These are phyloP conservation scores for Criorhina ranunculi DNA, from an alignment of 2,888 invertebrate genomes.

Conservation along the genomic window DNA sequence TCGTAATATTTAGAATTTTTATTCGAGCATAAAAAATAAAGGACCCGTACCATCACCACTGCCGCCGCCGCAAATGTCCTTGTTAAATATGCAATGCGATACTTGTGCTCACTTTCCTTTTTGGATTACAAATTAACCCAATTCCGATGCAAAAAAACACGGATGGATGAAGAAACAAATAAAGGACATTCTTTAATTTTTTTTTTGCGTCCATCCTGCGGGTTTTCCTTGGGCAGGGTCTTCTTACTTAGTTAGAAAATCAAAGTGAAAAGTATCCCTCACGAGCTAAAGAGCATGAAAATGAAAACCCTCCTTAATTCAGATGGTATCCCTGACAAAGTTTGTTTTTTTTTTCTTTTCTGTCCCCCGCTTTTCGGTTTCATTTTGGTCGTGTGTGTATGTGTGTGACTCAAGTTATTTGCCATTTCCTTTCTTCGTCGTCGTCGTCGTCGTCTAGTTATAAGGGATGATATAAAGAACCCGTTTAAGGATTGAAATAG, in stretches of 20 bases:
- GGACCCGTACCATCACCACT: slow-evolving; percentile 8
- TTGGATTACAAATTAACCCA: slow-evolving; percentile 44
- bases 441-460: background rate
- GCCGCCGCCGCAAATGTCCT: slow-evolving; percentile 19
- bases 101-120: slow-evolving; percentile 9
- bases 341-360: slow-evolving; percentile 1
- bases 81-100: slow-evolving; percentile 39
- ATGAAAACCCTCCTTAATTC: slow-evolving; percentile 15
- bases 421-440: too few relatives aligned
- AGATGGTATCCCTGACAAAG: slow-evolving; percentile 20
- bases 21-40: slow-evolving; percentile 4
- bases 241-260: slow-evolving; percentile 14
- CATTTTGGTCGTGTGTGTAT: slow-evolving; percentile 4
- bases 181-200: slow-evolving; percentile 16
- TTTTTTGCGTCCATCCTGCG: slow-evolving; percentile 2
- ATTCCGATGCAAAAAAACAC: slow-evolving; percentile 11
- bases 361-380: background rate
- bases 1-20: slow-evolving; percentile 1
- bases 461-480: slow-evolving; percentile 7
- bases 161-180: background rate
- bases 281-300: slow-evolving; percentile 34
- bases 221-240: background rate
- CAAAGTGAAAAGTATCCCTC: slow-evolving; percentile 20
- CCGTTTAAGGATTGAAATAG: slow-evolving; percentile 50
- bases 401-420: slow-evolving; percentile 9